Percentiles rank a stretch among this genome's conserved stretches.
Evolutionary conservation across 2,113 vertebrate genomes (phyloP).

Genomic region (Axis porcinus): DNA sequence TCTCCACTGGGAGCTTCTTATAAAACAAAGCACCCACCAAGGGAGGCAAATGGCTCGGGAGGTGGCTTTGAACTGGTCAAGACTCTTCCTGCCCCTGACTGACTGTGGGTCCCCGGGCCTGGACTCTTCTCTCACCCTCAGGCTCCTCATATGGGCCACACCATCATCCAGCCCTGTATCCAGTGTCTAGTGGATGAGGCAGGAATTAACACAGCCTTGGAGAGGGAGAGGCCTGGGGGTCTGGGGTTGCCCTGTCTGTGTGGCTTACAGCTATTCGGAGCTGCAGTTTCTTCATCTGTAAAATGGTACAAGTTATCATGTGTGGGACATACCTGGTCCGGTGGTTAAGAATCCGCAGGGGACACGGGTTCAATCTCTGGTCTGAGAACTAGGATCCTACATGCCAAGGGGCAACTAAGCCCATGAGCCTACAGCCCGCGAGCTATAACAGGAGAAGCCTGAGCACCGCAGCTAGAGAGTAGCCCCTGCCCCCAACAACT

Average conservation of each 20-base stretch:
- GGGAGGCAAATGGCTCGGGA: neutral
- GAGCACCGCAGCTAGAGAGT: neutral
- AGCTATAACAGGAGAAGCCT: neutral
- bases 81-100: neutral
- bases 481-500: neutral
- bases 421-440: neutral
- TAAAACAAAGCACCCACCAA: neutral
- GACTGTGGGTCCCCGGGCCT: neutral
- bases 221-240: neutral
- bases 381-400: neutral
- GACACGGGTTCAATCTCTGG: neutral
- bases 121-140: neutral
- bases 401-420: neutral
- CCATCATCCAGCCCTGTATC: neutral
- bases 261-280: too few relatives aligned
- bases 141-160: neutral
- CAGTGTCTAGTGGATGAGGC: neutral
- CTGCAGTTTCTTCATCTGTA: neutral
- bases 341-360: neutral
- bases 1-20: neutral
- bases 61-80: neutral
- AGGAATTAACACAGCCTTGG: too few relatives aligned
- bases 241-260: neutral
- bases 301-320: neutral
- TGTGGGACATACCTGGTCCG: neutral